phyloP scores from a whole-genome alignment of 2,888 invertebrate species.

The Craniophora ligustri region DNA sequence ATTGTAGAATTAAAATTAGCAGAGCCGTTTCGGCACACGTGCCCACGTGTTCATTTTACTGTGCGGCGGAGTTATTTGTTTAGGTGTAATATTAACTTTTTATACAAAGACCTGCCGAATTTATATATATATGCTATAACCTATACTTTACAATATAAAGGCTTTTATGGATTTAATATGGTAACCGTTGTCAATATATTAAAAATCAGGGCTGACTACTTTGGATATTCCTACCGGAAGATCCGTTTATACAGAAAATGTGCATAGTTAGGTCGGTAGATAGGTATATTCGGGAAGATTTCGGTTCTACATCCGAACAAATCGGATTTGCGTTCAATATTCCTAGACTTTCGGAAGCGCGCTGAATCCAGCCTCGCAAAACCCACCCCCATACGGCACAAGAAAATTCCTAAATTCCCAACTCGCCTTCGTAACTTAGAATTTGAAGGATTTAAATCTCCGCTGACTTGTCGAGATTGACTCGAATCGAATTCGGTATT shows the following conservation, averaged over 20 bases:
- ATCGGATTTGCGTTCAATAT: constrained; percentile 87
- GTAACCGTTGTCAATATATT: too few relatives aligned
- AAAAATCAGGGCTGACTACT: too few relatives aligned
- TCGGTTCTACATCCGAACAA: constrained; percentile 73
- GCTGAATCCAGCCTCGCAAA: constrained; percentile 70
- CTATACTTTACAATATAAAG: constrained; percentile 5
- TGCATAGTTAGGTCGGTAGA: too few relatives aligned
- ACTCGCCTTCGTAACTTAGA: constrained; percentile 69
- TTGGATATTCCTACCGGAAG: too few relatives aligned
- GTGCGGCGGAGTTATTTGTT: constrained; percentile 46
- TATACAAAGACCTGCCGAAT: background rate
- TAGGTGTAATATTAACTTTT: background rate
- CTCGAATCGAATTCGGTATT: constrained; percentile 62
- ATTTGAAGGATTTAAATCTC: constrained; percentile 78
- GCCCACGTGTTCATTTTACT: constrained; percentile 34
- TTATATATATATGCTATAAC: background rate
- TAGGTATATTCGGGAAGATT: constrained; percentile 71
- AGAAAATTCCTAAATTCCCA: constrained; percentile 71
- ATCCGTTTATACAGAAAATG: constrained; percentile 56
- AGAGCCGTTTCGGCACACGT: constrained; percentile 18
- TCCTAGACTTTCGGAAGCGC: constrained; percentile 80
- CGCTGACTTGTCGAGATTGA: constrained; percentile 69
- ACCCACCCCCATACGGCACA: constrained; percentile 74
- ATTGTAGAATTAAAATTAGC: constrained; percentile 53
- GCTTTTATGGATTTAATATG: too few relatives aligned